Base-by-base conservation (phyloP, 2,888 invertebrate species). In the Monochamus alternatus region DNA sequence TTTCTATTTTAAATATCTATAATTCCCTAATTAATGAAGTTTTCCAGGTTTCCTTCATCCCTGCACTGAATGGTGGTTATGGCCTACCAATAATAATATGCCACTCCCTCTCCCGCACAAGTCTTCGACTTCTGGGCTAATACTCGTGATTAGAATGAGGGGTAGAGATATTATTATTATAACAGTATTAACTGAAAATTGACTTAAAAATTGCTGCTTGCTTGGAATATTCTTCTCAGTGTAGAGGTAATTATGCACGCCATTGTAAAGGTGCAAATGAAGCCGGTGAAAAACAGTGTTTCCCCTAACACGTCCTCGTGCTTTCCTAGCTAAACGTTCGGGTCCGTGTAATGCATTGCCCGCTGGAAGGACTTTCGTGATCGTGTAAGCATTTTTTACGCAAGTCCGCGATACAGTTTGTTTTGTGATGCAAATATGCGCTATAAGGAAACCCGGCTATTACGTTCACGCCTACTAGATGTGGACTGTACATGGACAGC, bases 351-450 rank as follows among this genome's bases (percentile, higher is more conserved):
- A 73, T 51, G 73, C 65, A 68, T 60, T 64, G 51, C 72, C 51
- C 59, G 59, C 72, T 70, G 63, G 69, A 73, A 76, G 73, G 70
- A 74, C 73, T 76, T 76, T 76, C 76, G 76, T 76, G 76, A 74
- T 74, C 74, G 55, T 71, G 75, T 78, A 66, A 71, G 67, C 68
- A 74, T 69, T 76, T 80, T 78, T 78, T 74, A 63, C 64, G 60
- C 73, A 58, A 73, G 64, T 66, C 76, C 73, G 59, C 59, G 80
- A 70, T 78, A 79, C 79, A 79, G 74, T 81, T 84, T 81, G 84
- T 85, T 84, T 83, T 83, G 84, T 83, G 84, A 86, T 86, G 86
- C 85, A 86, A 86, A 86, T 85, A 81, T 78, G 77, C 70, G 75
- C 83, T 81, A 84, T 85, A 86, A 85, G 85, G 85, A 85, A 85